Conservation (phyloP, 2,113 vertebrate species). For the Limnothrissa miodon region DNA sequence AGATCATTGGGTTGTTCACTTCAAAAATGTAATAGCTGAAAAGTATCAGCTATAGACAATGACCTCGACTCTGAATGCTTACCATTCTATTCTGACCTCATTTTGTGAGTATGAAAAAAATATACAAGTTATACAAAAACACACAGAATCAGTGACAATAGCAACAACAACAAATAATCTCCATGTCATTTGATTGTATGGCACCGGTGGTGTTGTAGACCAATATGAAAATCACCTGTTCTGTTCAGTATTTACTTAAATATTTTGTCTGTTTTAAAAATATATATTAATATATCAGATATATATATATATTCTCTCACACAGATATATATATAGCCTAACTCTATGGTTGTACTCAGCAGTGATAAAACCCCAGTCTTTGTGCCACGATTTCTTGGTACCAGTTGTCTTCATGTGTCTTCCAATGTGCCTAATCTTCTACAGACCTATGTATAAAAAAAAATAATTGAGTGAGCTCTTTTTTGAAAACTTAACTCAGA, state of each 20-base stretch:
- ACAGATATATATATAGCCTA: constrained; percentile 70
- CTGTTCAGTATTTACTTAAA: constrained; percentile 95
- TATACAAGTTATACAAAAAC: constrained; percentile 49
- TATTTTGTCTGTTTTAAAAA: constrained; percentile 88
- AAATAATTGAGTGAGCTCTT: too few species aligned
- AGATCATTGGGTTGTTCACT: not conserved
- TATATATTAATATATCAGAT: constrained; percentile 87
- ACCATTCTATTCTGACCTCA: not conserved
- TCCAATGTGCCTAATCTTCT: not conserved
- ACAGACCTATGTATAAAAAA: too few species aligned
- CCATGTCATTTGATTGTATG: constrained; percentile 82
- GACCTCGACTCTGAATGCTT: not conserved
- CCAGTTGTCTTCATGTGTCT: not conserved
- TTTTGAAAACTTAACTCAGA: too few species aligned
- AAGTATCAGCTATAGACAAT: not conserved
- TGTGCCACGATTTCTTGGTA: not conserved
- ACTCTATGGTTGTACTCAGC: constrained; percentile 61
- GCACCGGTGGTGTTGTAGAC: constrained; percentile 97
- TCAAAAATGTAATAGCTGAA: not conserved
- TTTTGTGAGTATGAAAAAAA: constrained; percentile 4
- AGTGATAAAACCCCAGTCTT: constrained; percentile 40
- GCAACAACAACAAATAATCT: constrained; percentile 54
- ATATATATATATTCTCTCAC: constrained; percentile 49
- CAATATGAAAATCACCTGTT: constrained; percentile 87
- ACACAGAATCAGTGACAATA: constrained; percentile 47